Percentiles rank a stretch among this genome's conserved stretches.
Evolutionary conservation across 2,888 invertebrate species (phyloP).

Genomic region (Spisula solida): DNA sequence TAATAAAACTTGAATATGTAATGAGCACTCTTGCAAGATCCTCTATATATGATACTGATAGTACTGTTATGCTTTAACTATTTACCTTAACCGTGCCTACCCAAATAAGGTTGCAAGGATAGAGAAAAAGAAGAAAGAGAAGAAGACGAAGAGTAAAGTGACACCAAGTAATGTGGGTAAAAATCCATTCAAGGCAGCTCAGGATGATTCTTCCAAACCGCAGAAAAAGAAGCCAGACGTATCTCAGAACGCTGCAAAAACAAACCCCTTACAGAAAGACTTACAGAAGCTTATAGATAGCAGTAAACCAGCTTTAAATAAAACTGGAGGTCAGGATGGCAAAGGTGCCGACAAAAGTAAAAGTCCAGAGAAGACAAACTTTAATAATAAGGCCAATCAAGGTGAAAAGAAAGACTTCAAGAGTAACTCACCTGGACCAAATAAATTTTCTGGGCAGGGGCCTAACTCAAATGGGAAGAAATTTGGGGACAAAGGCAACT

Average conservation of each 20-base stretch:
- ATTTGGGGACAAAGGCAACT: background rate
- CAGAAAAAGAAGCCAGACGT: constrained; percentile 32
- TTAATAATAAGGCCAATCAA: background rate
- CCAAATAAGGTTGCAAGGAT: background rate
- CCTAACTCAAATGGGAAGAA: background rate
- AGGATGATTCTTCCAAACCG: constrained; percentile 36
- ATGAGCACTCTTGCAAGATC: too few relatives aligned
- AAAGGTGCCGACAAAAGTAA: background rate
- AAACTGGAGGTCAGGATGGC: constrained; percentile 1
- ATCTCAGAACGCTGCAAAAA: background rate
- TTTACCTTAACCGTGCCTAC: constrained; percentile 39
- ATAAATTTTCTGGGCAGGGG: constrained; percentile 22
- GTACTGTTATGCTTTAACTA: too few relatives aligned
- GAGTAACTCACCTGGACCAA: background rate
- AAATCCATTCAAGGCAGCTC: constrained; percentile 51
- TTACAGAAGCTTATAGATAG: constrained; percentile 27
- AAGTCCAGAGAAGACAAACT: background rate
- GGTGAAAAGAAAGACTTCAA: background rate
- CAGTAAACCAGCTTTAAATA: constrained; percentile 23
- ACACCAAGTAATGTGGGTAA: constrained; percentile 28
- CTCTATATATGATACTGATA: too few relatives aligned
- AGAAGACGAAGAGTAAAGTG: constrained; percentile 23
- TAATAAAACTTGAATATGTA: too few relatives aligned
- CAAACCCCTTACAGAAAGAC: constrained; percentile 27
- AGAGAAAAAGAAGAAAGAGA: constrained; percentile 27